phyloP scores from a whole-genome alignment of 2,888 invertebrate genomes.

The Lottia gigantea region DNA sequence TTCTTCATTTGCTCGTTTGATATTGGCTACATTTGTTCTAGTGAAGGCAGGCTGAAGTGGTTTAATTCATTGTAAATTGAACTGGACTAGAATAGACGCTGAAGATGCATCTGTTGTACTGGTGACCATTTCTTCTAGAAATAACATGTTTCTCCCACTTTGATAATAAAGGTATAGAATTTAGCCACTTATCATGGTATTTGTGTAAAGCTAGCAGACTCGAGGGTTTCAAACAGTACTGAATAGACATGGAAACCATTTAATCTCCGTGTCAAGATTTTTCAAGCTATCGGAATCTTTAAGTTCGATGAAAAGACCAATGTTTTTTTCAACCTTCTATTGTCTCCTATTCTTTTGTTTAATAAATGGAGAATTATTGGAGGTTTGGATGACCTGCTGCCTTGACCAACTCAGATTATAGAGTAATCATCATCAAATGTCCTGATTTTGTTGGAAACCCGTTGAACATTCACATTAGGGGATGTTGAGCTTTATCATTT shows the following conservation, averaged over 20 bases:
- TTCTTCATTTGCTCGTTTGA: constrained; percentile 6
- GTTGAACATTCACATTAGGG: too few relatives aligned
- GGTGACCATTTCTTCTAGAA: constrained; percentile 7
- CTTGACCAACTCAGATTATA: too few relatives aligned
- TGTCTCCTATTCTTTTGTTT: background rate
- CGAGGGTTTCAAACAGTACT: background rate
- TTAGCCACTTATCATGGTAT: constrained; percentile 1
- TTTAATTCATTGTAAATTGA: background rate
- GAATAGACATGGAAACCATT: background rate
- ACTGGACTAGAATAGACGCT: background rate
- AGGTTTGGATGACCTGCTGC: background rate
- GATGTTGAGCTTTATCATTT: too few relatives aligned
- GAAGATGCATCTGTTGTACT: constrained; percentile 1
- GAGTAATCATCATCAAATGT: too few relatives aligned
- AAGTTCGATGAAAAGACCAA: constrained; percentile 1
- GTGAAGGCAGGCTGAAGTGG: constrained; percentile 10
- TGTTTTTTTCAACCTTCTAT: background rate
- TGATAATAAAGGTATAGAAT: constrained; percentile 1
- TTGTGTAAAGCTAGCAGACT: background rate
- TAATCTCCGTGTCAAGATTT: constrained; percentile 3
- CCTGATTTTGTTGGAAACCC: too few relatives aligned
- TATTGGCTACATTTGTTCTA: constrained; percentile 10
- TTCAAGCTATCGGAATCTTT: constrained; percentile 5
- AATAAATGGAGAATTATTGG: background rate
- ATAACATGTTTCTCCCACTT: background rate